phyloP scores from a whole-genome alignment of 2,113 vertebrate genomes.

The Talpa occidentalis region DNA sequence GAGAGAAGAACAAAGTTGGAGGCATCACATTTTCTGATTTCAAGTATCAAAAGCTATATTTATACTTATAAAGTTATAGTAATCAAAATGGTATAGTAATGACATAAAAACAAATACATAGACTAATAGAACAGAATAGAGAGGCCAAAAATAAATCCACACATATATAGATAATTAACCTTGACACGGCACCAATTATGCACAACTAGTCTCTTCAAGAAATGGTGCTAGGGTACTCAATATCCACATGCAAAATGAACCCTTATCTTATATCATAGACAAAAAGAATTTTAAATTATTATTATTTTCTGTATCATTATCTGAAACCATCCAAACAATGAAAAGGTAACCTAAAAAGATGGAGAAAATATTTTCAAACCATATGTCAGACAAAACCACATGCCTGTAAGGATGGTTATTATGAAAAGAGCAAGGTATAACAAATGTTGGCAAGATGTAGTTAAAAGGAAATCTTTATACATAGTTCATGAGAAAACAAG shows the following conservation, averaged over 20 bases:
- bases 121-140: not conserved
- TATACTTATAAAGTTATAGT: not conserved
- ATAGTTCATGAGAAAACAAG: not conserved
- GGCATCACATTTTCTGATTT: not conserved
- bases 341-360: not conserved
- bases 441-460: not conserved
- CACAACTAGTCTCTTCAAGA: too few relatives aligned
- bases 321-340: not conserved
- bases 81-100: not conserved
- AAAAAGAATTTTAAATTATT: not conserved
- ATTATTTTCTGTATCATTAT: not conserved
- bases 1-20: not conserved
- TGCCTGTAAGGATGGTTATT: not conserved
- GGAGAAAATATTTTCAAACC: not conserved
- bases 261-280: not conserved
- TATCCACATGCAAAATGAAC: not conserved
- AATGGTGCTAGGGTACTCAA: not conserved
- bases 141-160: too few relatives aligned
- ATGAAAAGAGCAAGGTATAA: not conserved
- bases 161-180: not conserved
- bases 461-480: not conserved
- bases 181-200: not conserved
- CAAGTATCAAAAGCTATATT: not conserved
- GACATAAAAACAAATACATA: not conserved
- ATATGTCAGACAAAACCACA: not conserved